phyloP scores from a whole-genome alignment of 64 coral and sea anemone genomes.

The Stylophora pistillata region DNA sequence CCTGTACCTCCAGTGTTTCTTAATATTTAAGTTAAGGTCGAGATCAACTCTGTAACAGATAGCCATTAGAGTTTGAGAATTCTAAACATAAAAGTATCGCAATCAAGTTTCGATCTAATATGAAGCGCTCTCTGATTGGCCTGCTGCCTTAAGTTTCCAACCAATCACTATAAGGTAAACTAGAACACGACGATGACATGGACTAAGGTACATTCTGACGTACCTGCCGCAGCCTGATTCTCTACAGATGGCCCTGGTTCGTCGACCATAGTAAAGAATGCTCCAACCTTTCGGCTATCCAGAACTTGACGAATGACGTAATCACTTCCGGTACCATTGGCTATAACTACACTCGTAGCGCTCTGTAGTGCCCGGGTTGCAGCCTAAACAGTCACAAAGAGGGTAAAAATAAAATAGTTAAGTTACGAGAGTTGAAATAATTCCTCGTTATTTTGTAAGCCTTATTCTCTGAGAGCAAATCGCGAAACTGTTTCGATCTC shows the following conservation, averaged over 20 bases:
- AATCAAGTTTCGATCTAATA: too few species aligned
- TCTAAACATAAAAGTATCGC: too few species aligned
- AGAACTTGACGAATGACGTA: slow-evolving; percentile 92
- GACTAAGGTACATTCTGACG: background rate
- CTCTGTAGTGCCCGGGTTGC: slow-evolving; percentile 91
- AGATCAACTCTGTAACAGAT: too few species aligned
- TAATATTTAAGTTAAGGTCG: too few species aligned
- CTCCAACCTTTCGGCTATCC: slow-evolving; percentile 85
- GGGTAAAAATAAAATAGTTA: background rate
- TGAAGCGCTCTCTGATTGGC: too few species aligned
- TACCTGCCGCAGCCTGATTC: slow-evolving; percentile 87
- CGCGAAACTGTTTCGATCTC: too few species aligned
- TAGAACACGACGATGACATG: background rate
- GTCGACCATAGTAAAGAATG: slow-evolving; percentile 91
- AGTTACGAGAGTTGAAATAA: too few species aligned
- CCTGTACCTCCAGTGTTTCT: too few species aligned
- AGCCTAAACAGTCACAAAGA: slow-evolving; percentile 21
- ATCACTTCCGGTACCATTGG: slow-evolving; percentile 90
- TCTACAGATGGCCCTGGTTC: slow-evolving; percentile 89
- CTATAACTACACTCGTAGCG: slow-evolving; percentile 94
- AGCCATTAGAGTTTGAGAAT: too few species aligned
- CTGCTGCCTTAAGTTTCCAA: background rate
- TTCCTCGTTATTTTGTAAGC: too few species aligned
- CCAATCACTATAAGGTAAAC: background rate
- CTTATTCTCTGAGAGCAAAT: too few species aligned